These are phyloP conservation scores for Alethe diademata DNA, from an alignment of 2,113 vertebrate species.

Conservation along the genomic window DNA sequence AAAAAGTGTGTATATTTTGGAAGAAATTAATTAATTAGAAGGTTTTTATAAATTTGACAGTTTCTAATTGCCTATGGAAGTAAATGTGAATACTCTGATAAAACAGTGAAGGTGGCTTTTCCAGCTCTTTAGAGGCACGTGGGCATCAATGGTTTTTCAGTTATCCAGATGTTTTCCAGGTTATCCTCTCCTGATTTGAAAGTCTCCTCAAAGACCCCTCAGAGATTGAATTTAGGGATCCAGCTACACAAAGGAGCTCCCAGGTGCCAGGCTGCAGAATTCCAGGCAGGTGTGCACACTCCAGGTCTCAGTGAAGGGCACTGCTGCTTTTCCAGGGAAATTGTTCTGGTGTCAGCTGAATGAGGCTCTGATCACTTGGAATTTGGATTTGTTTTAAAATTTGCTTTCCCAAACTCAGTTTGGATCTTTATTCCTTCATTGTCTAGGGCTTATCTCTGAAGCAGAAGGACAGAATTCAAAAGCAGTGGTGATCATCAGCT, in stretches of 20 bases:
- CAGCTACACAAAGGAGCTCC: fast-evolving
- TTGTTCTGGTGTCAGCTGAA: neutral
- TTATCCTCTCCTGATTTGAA: neutral
- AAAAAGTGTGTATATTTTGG: neutral
- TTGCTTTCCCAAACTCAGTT: neutral
- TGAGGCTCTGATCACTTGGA: neutral
- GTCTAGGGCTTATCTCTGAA: neutral
- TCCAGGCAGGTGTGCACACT: neutral
- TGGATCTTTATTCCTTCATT: neutral
- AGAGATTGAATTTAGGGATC: neutral
- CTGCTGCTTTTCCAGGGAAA: neutral
- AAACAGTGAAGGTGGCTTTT: neutral
- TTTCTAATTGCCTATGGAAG: neutral
- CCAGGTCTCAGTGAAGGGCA: neutral
- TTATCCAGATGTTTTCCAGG: neutral
- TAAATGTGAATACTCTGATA: neutral
- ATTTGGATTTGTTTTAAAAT: neutral
- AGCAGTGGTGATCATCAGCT: fast-evolving
- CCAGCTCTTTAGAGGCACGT: fast-evolving
- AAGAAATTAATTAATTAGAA: neutral
- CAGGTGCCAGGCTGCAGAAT: neutral
- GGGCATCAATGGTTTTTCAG: neutral
- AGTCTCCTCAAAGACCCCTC: neutral
- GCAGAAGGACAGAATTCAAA: neutral
- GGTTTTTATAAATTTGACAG: neutral